Conservation (phyloP, 2,113 vertebrate species). For the Pogonocichla stellata region DNA sequence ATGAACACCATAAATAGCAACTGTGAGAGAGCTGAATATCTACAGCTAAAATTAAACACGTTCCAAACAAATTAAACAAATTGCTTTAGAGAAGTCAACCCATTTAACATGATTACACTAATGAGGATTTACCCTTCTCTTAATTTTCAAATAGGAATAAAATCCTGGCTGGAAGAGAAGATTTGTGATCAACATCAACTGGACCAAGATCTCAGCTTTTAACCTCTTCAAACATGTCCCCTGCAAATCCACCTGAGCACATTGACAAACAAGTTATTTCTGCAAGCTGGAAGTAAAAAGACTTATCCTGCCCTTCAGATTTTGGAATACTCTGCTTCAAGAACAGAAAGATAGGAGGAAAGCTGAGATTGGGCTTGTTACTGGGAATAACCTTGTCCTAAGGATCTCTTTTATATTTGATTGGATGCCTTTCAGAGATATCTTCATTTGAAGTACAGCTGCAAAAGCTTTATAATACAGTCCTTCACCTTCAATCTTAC, state of each 20-base stretch:
- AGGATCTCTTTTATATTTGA: neutral
- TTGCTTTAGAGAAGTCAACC: conserved; percentile 53
- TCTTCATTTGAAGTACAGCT: neutral
- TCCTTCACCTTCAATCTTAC: neutral
- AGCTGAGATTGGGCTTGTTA: neutral
- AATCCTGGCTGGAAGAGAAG: conserved; percentile 23
- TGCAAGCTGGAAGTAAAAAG: neutral
- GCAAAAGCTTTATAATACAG: neutral
- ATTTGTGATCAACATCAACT: neutral
- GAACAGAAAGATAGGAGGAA: neutral
- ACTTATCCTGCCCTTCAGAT: neutral
- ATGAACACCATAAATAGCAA: conserved; percentile 36
- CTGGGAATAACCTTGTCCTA: neutral
- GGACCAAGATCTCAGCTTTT: neutral
- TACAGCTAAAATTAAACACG: conserved; percentile 46
- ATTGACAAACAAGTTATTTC: rapidly evolving
- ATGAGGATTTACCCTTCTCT: conserved; percentile 44
- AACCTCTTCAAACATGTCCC: neutral
- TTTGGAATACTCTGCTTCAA: neutral
- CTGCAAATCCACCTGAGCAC: neutral
- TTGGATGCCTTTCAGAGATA: neutral
- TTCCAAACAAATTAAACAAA: conserved; percentile 62
- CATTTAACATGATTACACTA: conserved; percentile 62
- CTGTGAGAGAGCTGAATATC: neutral
- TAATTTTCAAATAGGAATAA: conserved; percentile 11